Evolutionary conservation across 2,797 vertebrate genomes (phyloP), one percentile per base, ranked within the genome.

Genomic region (Dryobates pubescens): DNA sequence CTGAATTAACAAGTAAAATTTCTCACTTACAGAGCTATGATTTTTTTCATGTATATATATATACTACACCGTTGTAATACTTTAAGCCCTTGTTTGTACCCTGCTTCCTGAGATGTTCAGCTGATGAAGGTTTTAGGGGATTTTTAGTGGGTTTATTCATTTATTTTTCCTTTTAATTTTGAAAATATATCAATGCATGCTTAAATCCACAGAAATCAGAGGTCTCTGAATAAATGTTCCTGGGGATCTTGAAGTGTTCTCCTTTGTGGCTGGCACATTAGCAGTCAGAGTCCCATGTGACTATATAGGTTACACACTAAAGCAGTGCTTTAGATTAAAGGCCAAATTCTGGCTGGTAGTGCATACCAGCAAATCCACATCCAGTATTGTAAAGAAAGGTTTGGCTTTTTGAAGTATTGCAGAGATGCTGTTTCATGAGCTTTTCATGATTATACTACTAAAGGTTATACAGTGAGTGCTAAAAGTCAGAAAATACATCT

Each of bases 1-100:
- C 86, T 59, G 62, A 89, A 89, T 91, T 93, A 96, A 86, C 56
- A 86, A 85, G 61, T 75, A 76, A 93, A 93, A 91, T 91, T 71
- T 80, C 69, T 92, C 64, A 70, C 72, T 71, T 61, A 10, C 41
- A 54, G 64, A 38, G 68, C 43, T 62, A 77, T 73, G 82, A 69
- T 83, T 94, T 80, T 64, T 94, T 27, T 89, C 59, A 76, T 82
- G 51, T 57, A 43, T 78, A 90, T 85, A 90, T 85, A 77, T 86
- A 73, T 30, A 81, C 20, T 53, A 82, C 58, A 8, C 36, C 14
- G 24, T 41, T 26, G 84, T 69, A 74, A 67, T 22, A 57, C 4
- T 57, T 72, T 86, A 58, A 80, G 34, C 27, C 18, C 3, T 67
- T 91, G 58, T 76, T 90, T 3, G 1, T 72, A 36, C 9, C 51